Evolutionary conservation across 2,113 vertebrate genomes (phyloP).

Genomic region (Limnothrissa miodon): DNA sequence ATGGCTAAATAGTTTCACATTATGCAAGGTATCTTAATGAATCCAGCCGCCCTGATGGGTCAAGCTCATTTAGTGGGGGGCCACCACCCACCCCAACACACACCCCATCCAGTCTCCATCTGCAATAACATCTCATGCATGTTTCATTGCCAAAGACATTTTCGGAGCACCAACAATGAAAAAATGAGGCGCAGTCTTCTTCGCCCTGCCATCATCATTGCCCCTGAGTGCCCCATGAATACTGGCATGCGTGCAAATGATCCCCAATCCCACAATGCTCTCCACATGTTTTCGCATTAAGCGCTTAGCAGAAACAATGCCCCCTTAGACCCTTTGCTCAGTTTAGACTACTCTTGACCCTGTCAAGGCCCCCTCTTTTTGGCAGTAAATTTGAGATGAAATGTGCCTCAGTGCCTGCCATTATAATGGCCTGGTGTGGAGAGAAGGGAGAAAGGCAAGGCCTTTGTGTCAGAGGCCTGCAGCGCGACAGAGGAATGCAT

Average conservation of each 20-base stretch:
- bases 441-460: conserved; percentile 16
- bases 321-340: neutral
- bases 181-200: neutral
- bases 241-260: neutral
- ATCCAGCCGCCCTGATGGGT: neutral
- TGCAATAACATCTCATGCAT: neutral
- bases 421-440: conserved; percentile 23
- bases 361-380: conserved; percentile 1
- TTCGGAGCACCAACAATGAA: neutral
- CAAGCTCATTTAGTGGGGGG: neutral
- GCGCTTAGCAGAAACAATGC: neutral
- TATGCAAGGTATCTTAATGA: neutral
- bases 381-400: conserved; percentile 41
- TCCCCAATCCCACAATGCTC: neutral
- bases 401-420: conserved; percentile 27
- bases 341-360: conserved; percentile 26
- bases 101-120: neutral
- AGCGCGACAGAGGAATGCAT: conserved; percentile 25
- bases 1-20: neutral
- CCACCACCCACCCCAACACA: neutral
- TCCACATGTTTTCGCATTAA: neutral
- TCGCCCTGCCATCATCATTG: neutral
- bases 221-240: neutral
- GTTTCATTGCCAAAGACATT: neutral
- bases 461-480: conserved; percentile 14